Conservation (phyloP, 1,140 invertebrate genomes). For the Lasaia peninsularis region DNA sequence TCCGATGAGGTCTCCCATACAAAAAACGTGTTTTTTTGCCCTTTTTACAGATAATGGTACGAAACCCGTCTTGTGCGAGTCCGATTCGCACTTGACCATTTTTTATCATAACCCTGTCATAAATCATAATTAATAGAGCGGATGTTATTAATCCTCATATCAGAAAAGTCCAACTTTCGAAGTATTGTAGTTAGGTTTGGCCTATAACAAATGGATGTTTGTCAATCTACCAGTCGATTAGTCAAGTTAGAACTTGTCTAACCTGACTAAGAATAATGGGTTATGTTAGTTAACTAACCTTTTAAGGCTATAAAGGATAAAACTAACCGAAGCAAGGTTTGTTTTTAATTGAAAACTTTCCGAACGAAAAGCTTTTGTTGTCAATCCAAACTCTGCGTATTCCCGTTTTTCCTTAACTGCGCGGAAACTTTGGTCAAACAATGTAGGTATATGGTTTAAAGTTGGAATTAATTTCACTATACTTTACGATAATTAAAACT, state of each 20-base stretch:
- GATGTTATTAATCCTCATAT: background rate
- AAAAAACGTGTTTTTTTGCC: too few species aligned
- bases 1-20: too few species aligned
- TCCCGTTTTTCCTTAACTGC: background rate
- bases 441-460: background rate
- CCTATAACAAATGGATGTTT: slow-evolving; percentile 2
- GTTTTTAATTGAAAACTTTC: slow-evolving; percentile 6
- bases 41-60: too few species aligned
- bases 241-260: slow-evolving; percentile 3
- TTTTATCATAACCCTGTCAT: too few species aligned
- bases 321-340: background rate
- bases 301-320: background rate
- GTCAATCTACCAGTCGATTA: slow-evolving; percentile 2
- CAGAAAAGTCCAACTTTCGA: slow-evolving; percentile 1
- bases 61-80: too few species aligned
- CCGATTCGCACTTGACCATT: too few species aligned
- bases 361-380: background rate
- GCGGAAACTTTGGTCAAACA: background rate
- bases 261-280: slow-evolving; percentile 4
- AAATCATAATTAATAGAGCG: background rate
- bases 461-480: too few species aligned
- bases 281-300: slow-evolving; percentile 1
- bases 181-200: background rate
- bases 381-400: background rate
- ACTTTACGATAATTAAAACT: too few species aligned